phyloP scores from a whole-genome alignment of 2,888 invertebrate species.

The Ametastegia equiseti region DNA sequence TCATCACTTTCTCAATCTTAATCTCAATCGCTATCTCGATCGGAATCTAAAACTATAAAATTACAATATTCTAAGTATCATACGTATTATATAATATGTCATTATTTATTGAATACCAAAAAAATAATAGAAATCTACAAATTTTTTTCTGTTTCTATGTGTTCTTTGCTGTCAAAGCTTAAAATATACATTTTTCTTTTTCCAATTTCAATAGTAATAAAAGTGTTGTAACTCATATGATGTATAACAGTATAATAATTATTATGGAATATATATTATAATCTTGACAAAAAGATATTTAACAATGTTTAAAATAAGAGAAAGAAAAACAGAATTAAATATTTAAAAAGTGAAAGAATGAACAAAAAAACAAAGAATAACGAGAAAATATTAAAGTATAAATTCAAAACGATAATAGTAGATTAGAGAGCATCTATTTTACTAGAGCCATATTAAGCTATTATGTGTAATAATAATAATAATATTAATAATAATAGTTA shows the following conservation, averaged over 20 bases:
- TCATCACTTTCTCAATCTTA: not conserved
- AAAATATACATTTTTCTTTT: not conserved
- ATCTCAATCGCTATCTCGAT: not conserved
- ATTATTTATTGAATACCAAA: conserved; percentile 5
- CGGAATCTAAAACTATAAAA: no score
- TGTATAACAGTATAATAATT: not conserved
- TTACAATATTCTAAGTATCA: not conserved
- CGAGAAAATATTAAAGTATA: conserved; percentile 27
- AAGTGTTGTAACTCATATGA: conserved; percentile 10
- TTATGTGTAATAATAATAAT: conserved; percentile 26
- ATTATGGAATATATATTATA: conserved; percentile 10
- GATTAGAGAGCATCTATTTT: conserved; percentile 46
- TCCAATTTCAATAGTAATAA: not conserved
- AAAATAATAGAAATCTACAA: not conserved
- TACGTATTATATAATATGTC: not conserved
- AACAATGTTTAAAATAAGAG: conserved; percentile 11
- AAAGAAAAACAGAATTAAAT: not conserved
- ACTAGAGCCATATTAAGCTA: conserved; percentile 40
- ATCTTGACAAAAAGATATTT: conserved; percentile 18
- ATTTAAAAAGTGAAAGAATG: not conserved
- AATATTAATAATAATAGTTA: conserved; percentile 13
- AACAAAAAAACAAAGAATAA: not conserved
- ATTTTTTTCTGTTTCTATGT: not conserved
- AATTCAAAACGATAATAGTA: conserved; percentile 38
- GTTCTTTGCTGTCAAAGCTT: not conserved